Percentiles rank a stretch among this genome's conserved stretches.
Conservation (phyloP, 2,113 vertebrate species). For the Mustela lutreola region DNA sequence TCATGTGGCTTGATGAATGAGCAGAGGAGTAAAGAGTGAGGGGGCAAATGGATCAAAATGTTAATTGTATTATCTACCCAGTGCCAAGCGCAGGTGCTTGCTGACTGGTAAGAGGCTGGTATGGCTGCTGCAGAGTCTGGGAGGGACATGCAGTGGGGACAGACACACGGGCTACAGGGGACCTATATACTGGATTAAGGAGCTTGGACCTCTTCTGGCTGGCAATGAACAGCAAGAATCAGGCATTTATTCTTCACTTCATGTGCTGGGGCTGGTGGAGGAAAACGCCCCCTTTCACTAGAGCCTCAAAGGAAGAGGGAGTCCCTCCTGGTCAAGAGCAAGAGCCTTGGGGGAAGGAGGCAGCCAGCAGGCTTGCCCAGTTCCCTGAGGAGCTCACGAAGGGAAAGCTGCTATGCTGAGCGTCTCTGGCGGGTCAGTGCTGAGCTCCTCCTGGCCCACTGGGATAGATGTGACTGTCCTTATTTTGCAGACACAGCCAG, state of each 20-base stretch:
- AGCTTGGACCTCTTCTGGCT: not conserved
- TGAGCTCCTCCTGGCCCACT: not conserved
- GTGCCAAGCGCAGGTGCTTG: not conserved
- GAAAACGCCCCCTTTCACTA: not conserved
- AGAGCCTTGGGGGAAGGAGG: not conserved
- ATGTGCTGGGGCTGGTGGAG: not conserved
- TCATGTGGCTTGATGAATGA: not conserved
- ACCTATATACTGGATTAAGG: not conserved
- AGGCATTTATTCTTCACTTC: not conserved
- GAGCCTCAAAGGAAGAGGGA: not conserved
- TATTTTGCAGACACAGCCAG: not conserved
- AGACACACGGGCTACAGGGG: not conserved
- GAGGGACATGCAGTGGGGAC: no score
- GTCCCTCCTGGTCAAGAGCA: not conserved
- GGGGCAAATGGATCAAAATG: not conserved
- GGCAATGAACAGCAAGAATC: not conserved
- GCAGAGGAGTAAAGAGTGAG: not conserved
- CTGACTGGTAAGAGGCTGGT: not conserved
- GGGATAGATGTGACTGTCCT: not conserved
- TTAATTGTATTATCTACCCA: not conserved
- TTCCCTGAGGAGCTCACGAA: not conserved
- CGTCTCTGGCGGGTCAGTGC: fast-evolving
- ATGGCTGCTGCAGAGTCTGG: not conserved
- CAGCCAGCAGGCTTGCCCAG: not conserved
- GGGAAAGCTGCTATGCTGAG: not conserved